phyloP scores from a whole-genome alignment of 2,888 invertebrate species.

The Macaria liturata region DNA sequence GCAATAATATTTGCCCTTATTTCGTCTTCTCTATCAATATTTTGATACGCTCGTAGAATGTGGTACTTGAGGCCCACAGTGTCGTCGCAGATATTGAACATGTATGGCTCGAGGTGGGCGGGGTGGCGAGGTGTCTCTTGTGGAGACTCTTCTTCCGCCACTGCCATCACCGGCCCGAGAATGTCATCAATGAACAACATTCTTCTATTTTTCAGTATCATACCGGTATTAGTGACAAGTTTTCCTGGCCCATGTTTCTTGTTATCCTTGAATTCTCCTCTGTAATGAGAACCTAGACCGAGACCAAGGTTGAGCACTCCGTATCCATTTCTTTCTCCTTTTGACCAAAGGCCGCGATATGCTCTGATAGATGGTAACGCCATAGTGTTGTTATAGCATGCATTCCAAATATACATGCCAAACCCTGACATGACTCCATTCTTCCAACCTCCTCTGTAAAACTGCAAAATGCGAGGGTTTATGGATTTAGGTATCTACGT shows the following conservation, averaged over 20 bases:
- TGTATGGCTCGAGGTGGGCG: slow-evolving; percentile 43
- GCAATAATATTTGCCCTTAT: slow-evolving; percentile 51
- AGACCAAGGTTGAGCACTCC: slow-evolving; percentile 78
- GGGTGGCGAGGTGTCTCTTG: slow-evolving; percentile 36
- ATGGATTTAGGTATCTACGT: neutral
- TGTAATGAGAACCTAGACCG: slow-evolving; percentile 79
- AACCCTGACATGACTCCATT: slow-evolving; percentile 82
- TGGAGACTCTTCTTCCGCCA: slow-evolving; percentile 31
- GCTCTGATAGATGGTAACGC: slow-evolving; percentile 76
- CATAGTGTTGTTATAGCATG: slow-evolving; percentile 76
- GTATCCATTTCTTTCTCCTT: slow-evolving; percentile 77
- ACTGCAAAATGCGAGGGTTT: slow-evolving; percentile 51
- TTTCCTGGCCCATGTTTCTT: slow-evolving; percentile 82
- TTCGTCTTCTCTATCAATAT: slow-evolving; percentile 60
- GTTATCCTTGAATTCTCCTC: slow-evolving; percentile 81
- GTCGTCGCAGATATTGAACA: slow-evolving; percentile 62
- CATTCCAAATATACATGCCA: slow-evolving; percentile 84
- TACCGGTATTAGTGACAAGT: slow-evolving; percentile 82
- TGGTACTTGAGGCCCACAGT: slow-evolving; percentile 72
- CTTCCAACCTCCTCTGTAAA: slow-evolving; percentile 84
- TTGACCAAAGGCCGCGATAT: slow-evolving; percentile 82
- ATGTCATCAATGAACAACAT: slow-evolving; percentile 80
- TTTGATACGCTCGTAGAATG: slow-evolving; percentile 62
- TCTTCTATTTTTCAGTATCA: slow-evolving; percentile 66
- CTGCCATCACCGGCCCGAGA: slow-evolving; percentile 49